Evolutionary conservation across 2,113 vertebrate species (phyloP), one percentile per base, ranked within the genome.

Genomic region (Hippocampus barbouri): DNA sequence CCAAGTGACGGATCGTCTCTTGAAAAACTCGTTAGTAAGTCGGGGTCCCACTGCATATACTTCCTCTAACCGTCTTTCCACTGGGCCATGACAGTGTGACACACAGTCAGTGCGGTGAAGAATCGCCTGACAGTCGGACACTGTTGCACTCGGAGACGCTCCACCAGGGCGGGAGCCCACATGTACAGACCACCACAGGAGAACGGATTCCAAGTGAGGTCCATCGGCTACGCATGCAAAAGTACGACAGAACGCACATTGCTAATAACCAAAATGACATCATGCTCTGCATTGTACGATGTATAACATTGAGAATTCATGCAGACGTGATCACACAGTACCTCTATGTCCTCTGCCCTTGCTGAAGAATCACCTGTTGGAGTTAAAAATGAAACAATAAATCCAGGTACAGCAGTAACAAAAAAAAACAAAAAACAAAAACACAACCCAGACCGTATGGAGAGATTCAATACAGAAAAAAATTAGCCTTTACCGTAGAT

Each of bases 31-130:
- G 34, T 14, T 11, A 14, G 25, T 30, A 59, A 25, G 3, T 59
- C 14, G 25, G 27, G 23, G 59, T 34, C 16, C 6, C 27, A 61
- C 25, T 27, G 4, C 23, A 59, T 59, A 57, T 25, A 23, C 10
- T 57, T 59, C 40, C 20, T 51, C 73, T 78, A 69, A 97, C 96
- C 84, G 0, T 92, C 82, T 30, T 89, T 92, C 85, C 93, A 92
- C 51, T 95, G 93, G 8, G 90, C 92, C 94, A 96, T 96, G 71
- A 98, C 95, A 0, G 96, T 98, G 89, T 98, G 97, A 81, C 97
- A 99, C 38, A 98, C 72, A 25, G 95, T 92, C 77, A 98, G 86
- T 6, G 95, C 87, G 0, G 90, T 90, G 87, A 97, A 88, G 89
- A 98, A 98, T 79, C 96, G 94, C 23, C 62, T 86, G 77, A 88